Base-by-base conservation (phyloP, 1,140 invertebrate species). In the Sycobia sp. region DNA sequence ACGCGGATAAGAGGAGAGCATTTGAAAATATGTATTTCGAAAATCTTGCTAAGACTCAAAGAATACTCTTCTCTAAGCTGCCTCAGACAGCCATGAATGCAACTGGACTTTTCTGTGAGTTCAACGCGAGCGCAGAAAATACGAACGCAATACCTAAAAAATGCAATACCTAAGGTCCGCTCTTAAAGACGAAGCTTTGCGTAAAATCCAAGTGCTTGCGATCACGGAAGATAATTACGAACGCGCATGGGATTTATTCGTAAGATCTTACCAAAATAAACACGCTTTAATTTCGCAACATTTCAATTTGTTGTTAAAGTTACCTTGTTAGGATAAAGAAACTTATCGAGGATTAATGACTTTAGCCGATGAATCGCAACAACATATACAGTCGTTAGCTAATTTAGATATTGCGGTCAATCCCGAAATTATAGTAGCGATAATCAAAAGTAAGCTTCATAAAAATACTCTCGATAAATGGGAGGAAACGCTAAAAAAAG, bases 231-330 rank as follows among this genome's bases (percentile, higher is more conserved):
- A 55, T 16, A 55, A 55, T 20, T 55, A 39, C 18, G 20, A 38
- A 25, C n/a, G n/a, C n/a, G n/a, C n/a, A n/a, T n/a, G n/a, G n/a
- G n/a, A n/a, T n/a, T n/a, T n/a, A n/a, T n/a, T n/a, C n/a, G n/a
- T n/a, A n/a, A n/a, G n/a, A n/a, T n/a, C n/a, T n/a, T n/a, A n/a
- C n/a, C n/a, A n/a, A n/a, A n/a, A n/a, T n/a, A n/a, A n/a, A n/a
- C n/a, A n/a, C n/a, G n/a, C n/a, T n/a, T n/a, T n/a, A n/a, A 56
- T 43, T 27, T 56, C 53, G 5, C 53, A 34, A 27, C 53, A 55
- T 20, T n/a, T 43, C 1, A 38, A 18, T 39, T 55, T 55, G 20
- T 22, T 55, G 4, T 39, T 34, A 34, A 34, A 11, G 11, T 34
- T 34, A n/a, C n/a, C n/a, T n/a, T n/a, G n/a, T n/a, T n/a, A n/a